phyloP scores from a whole-genome alignment of 2,888 invertebrate genomes.

The Hypercompe scribonia region DNA sequence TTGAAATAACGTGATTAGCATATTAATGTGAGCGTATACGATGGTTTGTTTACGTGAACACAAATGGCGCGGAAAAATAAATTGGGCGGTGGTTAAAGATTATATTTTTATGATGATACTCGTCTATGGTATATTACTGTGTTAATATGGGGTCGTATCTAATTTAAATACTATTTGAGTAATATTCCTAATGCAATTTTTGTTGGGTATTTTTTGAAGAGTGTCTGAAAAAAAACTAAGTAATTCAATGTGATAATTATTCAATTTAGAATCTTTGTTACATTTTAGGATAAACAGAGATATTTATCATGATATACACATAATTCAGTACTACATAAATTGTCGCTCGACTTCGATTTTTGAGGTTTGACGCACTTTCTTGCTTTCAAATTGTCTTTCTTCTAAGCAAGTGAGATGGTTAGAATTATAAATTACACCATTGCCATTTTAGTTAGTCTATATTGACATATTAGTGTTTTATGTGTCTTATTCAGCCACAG shows the following conservation, averaged over 20 bases:
- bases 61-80: constrained; percentile 14
- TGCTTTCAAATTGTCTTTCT: background rate
- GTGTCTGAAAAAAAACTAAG: background rate
- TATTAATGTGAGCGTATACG: constrained; percentile 11
- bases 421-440: no score
- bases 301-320: background rate
- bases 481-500: no score
- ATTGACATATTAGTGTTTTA: no score
- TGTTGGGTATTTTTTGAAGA: background rate
- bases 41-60: constrained; percentile 13
- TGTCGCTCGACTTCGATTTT: background rate
- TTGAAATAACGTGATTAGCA: constrained; percentile 7
- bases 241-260: no score
- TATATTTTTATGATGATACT: constrained; percentile 10
- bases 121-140: constrained; percentile 2
- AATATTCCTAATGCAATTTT: background rate
- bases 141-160: constrained; percentile 2
- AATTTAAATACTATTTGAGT: background rate
- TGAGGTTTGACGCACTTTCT: background rate
- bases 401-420: no score
- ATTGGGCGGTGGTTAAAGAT: constrained; percentile 10
- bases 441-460: no score
- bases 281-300: no score
- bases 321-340: background rate
- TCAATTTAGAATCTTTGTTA: no score